Conservation (phyloP, 2,888 invertebrate species). For the Acrobasis suavella region DNA sequence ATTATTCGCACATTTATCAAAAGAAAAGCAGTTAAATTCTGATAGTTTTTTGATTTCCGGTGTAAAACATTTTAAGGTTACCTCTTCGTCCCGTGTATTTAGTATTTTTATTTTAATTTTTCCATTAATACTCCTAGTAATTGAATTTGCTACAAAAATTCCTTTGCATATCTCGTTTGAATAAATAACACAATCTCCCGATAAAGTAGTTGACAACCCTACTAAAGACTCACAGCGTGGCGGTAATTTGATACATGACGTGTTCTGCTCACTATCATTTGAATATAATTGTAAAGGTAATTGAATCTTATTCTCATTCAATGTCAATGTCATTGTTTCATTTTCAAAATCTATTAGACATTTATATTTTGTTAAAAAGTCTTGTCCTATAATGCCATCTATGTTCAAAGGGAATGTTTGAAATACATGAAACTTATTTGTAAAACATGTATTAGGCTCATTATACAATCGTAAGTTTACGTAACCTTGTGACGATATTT, state of each 20-base stretch:
- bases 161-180: not conserved
- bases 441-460: not conserved
- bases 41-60: not conserved
- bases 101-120: not conserved
- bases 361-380: slow-evolving; percentile 10
- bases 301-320: not conserved
- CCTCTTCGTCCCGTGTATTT: not conserved
- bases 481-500: slow-evolving; percentile 7
- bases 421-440: slow-evolving; percentile 5
- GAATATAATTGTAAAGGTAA: no score
- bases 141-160: slow-evolving; percentile 15
- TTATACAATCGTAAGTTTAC: not conserved
- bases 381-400: slow-evolving; percentile 6
- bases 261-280: not conserved
- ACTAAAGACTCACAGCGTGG: slow-evolving; percentile 3
- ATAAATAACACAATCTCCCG: slow-evolving; percentile 11
- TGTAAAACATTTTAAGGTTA: not conserved
- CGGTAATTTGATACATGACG: slow-evolving; percentile 12
- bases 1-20: slow-evolving; percentile 3
- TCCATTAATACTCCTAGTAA: slow-evolving; percentile 1
- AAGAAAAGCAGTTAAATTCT: not conserved
- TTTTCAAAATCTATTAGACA: slow-evolving; percentile 9
- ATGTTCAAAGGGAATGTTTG: not conserved
- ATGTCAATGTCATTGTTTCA: slow-evolving; percentile 11
- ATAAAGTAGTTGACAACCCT: slow-evolving; percentile 11